Evolutionary conservation across 2,797 vertebrate species (phyloP), one percentile per base, ranked within the genome.

Genomic region (Helicolenus hilgendorfi): DNA sequence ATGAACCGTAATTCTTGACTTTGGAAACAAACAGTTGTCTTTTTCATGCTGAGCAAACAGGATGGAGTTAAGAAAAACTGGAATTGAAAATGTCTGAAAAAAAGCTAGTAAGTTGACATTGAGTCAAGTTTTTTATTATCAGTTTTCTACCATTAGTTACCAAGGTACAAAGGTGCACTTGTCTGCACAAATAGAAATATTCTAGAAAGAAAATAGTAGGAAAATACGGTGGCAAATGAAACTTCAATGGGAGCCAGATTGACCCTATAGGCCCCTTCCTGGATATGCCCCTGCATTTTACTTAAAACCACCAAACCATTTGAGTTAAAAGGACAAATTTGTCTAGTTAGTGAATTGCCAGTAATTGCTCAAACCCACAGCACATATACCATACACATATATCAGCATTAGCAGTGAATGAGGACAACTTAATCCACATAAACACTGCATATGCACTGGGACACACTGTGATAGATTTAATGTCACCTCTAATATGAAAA

Each of bases 401-500:
- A 45, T 35, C 41, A 38, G n/a, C 11, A 65, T 31, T 4, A 33
- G 45, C 62, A 72, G 22, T 18, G 15, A 86, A 6, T 13, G 9
- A 55, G 14, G 38, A 35, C 7, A 59, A 41, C 7, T 1, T 29
- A 55, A 72, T 36, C 35, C 11, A 77, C 33, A 55, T 9, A 58
- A 41, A 64, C 27, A 41, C 18, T 15, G 6, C 56, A 59, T 11
- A 35, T 18, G 15, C 15, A 8, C 4, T 11, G 26, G 24, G 15
- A 71, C n/a, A 67, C 22, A 49, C 1, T 27, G 6, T 22, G 27
- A 72, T 29, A 74, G 18, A 76, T 73, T 49, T 63, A 14, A 31
- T 84, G 29, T 59, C 38, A 53, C 15, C 2, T 53, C 15, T 45
- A n/a, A 59, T 70, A 81, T 77, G 5, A 68, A 69, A 84, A 35